Conservation (phyloP, 2,888 invertebrate genomes). For the Microplitis deprimator region DNA sequence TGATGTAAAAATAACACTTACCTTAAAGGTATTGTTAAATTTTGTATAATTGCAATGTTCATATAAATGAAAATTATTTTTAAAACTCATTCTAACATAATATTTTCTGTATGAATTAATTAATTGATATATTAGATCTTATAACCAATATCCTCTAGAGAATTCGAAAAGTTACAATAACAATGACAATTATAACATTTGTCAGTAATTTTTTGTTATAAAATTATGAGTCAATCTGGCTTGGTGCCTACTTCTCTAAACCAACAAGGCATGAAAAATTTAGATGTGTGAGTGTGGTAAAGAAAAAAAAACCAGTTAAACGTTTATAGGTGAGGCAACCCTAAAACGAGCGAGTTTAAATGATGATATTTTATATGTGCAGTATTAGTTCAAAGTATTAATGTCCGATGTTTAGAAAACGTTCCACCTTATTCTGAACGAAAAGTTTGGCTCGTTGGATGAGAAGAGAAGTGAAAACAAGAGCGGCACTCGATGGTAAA, state of each 20-base stretch:
- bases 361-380: constrained; percentile 9
- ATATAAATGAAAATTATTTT: no score
- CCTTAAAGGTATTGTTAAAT: no score
- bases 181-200: no score
- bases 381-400: constrained; percentile 18
- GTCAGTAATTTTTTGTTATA: background rate
- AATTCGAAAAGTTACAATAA: no score
- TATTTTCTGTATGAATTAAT: no score
- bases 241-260: background rate
- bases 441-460: constrained; percentile 29
- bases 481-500: constrained; percentile 16
- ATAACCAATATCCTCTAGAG: no score
- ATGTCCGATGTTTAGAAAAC: constrained; percentile 37
- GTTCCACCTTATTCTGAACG: constrained; percentile 19
- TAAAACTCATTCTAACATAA: no score
- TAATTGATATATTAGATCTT: no score
- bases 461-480: constrained; percentile 25
- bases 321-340: background rate
- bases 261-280: background rate
- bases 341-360: constrained; percentile 12
- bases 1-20: no score
- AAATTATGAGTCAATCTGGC: background rate
- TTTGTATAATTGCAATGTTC: no score
- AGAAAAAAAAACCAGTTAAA: background rate
- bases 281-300: background rate